Evolutionary conservation across 2,888 invertebrate genomes (phyloP).

Genomic region (Machimus rusticus): DNA sequence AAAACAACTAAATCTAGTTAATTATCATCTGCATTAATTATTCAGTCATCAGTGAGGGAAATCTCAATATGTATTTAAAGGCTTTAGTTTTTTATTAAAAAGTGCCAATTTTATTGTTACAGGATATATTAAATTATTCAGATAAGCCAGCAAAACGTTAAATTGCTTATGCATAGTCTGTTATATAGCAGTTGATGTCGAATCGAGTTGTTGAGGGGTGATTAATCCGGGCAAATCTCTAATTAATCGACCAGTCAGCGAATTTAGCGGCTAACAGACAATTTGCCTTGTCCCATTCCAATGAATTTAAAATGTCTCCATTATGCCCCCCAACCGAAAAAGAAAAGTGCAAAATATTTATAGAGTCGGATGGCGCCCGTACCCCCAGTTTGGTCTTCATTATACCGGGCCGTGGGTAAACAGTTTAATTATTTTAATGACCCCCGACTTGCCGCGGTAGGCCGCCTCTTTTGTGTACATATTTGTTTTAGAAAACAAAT

Average conservation of each 20-base stretch:
- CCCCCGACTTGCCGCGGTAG: background rate
- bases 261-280: background rate
- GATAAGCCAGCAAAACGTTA: background rate
- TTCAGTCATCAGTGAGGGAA: background rate
- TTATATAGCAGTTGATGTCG: background rate
- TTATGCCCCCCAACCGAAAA: background rate
- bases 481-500: background rate
- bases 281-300: background rate
- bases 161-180: background rate
- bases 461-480: background rate
- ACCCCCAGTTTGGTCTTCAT: background rate
- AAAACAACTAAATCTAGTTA: background rate
- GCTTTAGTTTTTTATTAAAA: background rate
- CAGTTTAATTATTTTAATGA: background rate
- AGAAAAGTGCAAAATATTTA: background rate
- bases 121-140: background rate
- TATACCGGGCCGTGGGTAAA: background rate
- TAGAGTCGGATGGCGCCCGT: background rate
- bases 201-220: background rate
- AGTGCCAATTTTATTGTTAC: background rate
- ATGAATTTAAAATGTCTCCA: background rate
- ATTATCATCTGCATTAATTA: background rate
- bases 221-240: background rate
- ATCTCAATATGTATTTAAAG: background rate
- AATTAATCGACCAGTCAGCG: background rate